phyloP scores from a whole-genome alignment of 1,140 invertebrate genomes.

The Yoshiicerus persimilis region DNA sequence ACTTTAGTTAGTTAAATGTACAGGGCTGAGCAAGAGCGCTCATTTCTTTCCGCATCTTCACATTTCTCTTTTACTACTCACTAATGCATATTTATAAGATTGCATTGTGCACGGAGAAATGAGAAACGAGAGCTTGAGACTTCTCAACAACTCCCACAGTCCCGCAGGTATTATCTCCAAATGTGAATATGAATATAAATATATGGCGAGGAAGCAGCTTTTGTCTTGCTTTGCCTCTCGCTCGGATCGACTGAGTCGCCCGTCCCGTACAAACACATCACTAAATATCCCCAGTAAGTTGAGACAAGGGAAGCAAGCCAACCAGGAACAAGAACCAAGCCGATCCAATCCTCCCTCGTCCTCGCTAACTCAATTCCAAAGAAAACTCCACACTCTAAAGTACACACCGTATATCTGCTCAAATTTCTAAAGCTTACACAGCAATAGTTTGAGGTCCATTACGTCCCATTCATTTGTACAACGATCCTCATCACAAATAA shows the following conservation, averaged over 20 bases:
- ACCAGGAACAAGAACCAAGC: not conserved
- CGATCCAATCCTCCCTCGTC: not conserved
- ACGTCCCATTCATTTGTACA: not conserved
- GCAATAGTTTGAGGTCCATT: not conserved
- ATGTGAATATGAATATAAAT: conserved; percentile 23
- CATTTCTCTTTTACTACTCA: conserved; percentile 9
- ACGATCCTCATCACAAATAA: not conserved
- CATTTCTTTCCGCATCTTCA: conserved; percentile 2
- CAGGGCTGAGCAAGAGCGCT: not conserved
- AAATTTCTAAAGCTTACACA: not conserved
- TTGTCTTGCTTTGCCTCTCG: not conserved
- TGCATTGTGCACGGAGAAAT: not conserved
- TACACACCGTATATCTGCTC: not conserved
- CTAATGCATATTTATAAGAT: conserved; percentile 23
- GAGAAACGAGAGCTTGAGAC: conserved; percentile 2
- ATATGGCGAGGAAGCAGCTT: not conserved
- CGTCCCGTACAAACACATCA: not conserved
- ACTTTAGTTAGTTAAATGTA: not conserved
- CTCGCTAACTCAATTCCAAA: not conserved
- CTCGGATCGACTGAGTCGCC: not conserved
- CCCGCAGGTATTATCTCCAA: conserved; percentile 12
- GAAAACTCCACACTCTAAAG: not conserved
- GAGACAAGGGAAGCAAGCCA: not conserved
- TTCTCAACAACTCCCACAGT: not conserved
- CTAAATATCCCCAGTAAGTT: not conserved